Evolutionary conservation across 2,113 vertebrate species (phyloP).

Genomic region (Nyctereutes procyonoides): DNA sequence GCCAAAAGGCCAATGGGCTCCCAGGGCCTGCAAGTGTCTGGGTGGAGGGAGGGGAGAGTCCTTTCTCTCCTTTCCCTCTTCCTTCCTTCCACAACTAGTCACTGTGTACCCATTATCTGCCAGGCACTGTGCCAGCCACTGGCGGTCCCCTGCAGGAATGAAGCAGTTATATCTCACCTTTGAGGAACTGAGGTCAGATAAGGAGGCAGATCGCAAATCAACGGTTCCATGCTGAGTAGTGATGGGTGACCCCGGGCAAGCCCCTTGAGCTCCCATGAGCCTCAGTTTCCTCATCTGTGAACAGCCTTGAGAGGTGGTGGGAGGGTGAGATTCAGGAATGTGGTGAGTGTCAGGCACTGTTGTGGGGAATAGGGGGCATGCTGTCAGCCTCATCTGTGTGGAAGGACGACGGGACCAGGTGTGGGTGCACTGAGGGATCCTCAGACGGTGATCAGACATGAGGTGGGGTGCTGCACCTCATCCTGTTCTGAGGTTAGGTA

Average conservation of each 20-base stretch:
- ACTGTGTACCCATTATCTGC: not conserved
- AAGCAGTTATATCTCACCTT: not conserved
- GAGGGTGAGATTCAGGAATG: not conserved
- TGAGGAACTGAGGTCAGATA: not conserved
- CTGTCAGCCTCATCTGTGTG: too few species aligned
- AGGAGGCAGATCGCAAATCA: not conserved
- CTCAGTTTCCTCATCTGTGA: not conserved
- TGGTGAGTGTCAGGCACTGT: fast-evolving
- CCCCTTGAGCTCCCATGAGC: not conserved
- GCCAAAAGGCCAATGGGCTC: not conserved
- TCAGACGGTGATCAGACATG: not conserved
- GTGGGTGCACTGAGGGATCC: fast-evolving
- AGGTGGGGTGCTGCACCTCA: not conserved
- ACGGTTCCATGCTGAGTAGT: not conserved
- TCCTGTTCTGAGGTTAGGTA: not conserved
- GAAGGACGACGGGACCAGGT: not conserved
- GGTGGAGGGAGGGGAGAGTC: not conserved
- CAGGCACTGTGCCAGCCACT: not conserved
- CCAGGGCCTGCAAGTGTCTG: not conserved
- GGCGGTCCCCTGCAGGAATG: not conserved
- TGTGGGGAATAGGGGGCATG: not conserved
- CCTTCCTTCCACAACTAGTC: not conserved
- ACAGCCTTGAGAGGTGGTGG: not conserved
- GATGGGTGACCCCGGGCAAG: not conserved
- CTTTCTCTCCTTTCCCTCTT: not conserved